These are phyloP conservation scores for Ciconia nigra DNA, from an alignment of 2,797 vertebrate genomes.

Conservation along the genomic window DNA sequence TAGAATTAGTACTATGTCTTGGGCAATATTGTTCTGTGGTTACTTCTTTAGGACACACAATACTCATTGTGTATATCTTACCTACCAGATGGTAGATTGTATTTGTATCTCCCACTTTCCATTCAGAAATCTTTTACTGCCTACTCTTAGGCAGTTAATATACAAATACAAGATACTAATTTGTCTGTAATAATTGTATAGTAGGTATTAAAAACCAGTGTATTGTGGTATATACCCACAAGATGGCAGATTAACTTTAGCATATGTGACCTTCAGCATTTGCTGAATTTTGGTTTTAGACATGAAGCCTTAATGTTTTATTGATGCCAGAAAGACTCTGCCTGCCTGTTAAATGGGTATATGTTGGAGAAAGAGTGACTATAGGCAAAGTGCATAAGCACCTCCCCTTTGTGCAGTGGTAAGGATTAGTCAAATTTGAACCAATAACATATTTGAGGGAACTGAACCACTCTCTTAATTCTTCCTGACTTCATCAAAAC, in stretches of 20 bases:
- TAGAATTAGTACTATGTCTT: neutral
- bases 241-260: constrained; percentile 61
- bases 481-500: neutral
- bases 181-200: neutral
- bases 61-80: neutral
- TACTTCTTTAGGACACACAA: neutral
- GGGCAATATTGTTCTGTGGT: neutral
- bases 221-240: constrained; percentile 13
- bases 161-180: neutral
- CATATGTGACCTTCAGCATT: neutral
- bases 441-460: neutral
- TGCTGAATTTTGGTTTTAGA: neutral
- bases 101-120: neutral
- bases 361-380: neutral
- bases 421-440: neutral
- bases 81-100: neutral
- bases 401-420: neutral
- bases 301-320: neutral
- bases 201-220: neutral
- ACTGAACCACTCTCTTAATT: neutral
- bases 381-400: neutral
- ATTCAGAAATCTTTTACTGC: neutral
- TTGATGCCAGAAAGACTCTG: neutral
- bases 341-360: neutral
- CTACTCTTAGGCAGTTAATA: neutral